These are phyloP conservation scores for Cataglyphis hispanica DNA, from an alignment of 1,140 invertebrate genomes.

Conservation along the genomic window DNA sequence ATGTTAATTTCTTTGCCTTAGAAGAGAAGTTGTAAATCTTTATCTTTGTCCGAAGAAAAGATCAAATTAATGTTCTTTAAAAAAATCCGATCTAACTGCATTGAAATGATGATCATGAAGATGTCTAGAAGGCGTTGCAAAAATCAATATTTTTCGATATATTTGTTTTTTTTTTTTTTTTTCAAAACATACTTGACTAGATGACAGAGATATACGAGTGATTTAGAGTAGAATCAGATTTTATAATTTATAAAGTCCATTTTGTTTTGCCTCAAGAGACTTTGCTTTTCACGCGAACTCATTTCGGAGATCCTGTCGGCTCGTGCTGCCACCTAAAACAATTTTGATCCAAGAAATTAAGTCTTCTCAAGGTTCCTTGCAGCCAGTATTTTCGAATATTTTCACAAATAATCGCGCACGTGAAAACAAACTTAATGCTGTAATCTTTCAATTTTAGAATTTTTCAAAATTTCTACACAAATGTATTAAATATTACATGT, in stretches of 20 bases:
- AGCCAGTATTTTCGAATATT: slow-evolving; percentile 6
- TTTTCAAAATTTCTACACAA: neutral
- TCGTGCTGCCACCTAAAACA: slow-evolving; percentile 62
- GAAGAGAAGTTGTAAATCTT: neutral
- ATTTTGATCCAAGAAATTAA: slow-evolving; percentile 58
- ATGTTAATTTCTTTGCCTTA: neutral
- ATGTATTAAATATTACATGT: neutral
- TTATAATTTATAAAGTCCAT: neutral
- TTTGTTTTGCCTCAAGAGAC: neutral
- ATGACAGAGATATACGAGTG: neutral
- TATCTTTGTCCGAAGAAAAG: neutral
- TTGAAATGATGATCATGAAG: neutral
- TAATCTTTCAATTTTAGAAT: neutral
- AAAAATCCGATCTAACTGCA: neutral
- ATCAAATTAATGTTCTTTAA: neutral
- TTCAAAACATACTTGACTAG: neutral
- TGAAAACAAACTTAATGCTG: neutral
- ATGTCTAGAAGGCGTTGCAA: neutral
- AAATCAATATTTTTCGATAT: neutral
- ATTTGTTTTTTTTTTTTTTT: neutral
- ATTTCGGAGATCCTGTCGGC: slow-evolving; percentile 5
- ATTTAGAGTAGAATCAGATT: neutral
- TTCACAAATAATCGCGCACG: slow-evolving; percentile 21
- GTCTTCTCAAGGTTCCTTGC: slow-evolving; percentile 18
- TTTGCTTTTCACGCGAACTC: neutral